A percentile compares a stretch with the other conserved stretches of the same genome.
Evolutionary conservation across 2,888 invertebrate genomes (phyloP).

Genomic region (Drosophila pseudotakahashii): DNA sequence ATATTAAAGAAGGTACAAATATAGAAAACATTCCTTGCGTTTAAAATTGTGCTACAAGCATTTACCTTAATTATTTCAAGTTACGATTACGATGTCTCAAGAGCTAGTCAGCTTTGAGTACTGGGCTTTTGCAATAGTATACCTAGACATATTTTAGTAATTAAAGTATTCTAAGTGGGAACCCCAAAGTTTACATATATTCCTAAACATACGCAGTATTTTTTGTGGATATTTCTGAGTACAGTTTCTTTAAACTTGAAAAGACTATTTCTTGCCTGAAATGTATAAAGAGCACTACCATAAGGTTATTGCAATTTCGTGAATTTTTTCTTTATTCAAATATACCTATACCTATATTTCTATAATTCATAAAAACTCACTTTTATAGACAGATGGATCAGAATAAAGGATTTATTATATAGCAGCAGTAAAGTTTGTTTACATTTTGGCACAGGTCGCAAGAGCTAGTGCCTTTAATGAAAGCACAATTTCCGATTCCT

Average conservation of each 20-base stretch:
- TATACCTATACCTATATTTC: background rate
- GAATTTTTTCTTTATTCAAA: no score
- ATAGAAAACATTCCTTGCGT: background rate
- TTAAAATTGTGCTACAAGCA: background rate
- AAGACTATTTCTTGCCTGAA: background rate
- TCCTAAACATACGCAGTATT: no score
- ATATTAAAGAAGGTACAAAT: background rate
- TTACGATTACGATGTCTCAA: background rate
- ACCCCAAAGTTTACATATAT: no score
- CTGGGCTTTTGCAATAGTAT: background rate
- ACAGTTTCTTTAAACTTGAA: no score
- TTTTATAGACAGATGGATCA: background rate
- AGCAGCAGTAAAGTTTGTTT: background rate
- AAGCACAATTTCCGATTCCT: background rate
- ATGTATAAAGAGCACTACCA: background rate
- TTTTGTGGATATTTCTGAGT: no score
- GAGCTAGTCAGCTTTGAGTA: background rate
- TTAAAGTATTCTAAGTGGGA: background rate
- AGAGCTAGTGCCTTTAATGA: background rate
- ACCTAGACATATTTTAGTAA: background rate
- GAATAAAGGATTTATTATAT: background rate
- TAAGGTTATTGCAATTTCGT: no score
- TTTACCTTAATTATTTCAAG: background rate
- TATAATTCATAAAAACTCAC: background rate
- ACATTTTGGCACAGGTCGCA: background rate